Conservation (phyloP, 2,888 invertebrate species). For the Dascillus cervinus region DNA sequence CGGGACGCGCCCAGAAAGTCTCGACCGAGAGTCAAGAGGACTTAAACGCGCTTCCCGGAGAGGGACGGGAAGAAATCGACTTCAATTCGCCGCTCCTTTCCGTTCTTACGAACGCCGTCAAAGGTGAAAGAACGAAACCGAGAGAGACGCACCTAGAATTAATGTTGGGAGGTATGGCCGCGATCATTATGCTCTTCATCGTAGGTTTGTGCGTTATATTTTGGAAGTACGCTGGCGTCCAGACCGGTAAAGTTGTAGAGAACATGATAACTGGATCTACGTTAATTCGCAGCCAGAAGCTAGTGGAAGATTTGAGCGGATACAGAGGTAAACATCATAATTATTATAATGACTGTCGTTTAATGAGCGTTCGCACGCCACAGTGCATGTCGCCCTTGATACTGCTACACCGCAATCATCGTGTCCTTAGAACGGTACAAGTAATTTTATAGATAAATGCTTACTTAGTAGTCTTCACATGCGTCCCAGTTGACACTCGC, state of each 20-base stretch:
- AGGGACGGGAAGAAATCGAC: constrained; percentile 39
- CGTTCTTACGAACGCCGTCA: constrained; percentile 55
- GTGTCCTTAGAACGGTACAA: constrained; percentile 2
- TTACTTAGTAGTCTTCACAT: no score
- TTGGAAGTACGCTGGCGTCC: constrained; percentile 52
- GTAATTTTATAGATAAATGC: no score
- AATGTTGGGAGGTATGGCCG: constrained; percentile 53
- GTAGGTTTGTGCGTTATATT: constrained; percentile 48
- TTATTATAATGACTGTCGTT: constrained; percentile 11
- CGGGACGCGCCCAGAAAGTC: constrained; percentile 55
- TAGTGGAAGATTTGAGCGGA: constrained; percentile 51
- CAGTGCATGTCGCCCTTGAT: constrained; percentile 12
- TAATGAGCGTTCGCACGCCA: constrained; percentile 15
- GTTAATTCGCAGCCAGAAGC: constrained; percentile 52
- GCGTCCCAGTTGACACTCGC: no score
- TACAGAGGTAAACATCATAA: constrained; percentile 26
- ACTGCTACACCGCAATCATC: constrained; percentile 7
- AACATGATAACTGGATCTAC: constrained; percentile 56
- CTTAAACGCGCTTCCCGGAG: constrained; percentile 44
- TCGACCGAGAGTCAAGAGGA: constrained; percentile 58
- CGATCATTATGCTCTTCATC: constrained; percentile 41
- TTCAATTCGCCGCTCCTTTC: constrained; percentile 49
- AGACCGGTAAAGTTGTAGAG: constrained; percentile 44
- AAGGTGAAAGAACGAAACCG: constrained; percentile 50
- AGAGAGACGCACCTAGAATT: constrained; percentile 51